Conservation (phyloP, 1,140 invertebrate genomes). For the Drosophila ananassae region DNA sequence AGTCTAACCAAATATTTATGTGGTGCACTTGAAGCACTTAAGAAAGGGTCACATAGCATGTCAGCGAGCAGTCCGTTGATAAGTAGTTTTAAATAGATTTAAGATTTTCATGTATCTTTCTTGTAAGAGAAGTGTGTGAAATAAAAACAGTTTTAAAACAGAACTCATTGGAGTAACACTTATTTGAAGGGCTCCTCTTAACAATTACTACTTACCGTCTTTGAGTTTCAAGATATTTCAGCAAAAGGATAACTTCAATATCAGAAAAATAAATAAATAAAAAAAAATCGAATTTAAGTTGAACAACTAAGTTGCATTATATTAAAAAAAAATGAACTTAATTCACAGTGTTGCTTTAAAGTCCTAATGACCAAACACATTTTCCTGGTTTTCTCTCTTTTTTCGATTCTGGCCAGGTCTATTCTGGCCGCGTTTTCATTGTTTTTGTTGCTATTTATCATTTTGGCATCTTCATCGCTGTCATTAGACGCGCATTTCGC, state of each 20-base stretch:
- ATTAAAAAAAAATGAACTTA: too few relatives aligned
- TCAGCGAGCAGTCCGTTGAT: too few relatives aligned
- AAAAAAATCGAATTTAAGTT: not conserved
- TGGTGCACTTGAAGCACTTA: too few relatives aligned
- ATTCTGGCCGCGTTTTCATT: conserved; percentile 28
- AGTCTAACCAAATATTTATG: too few relatives aligned
- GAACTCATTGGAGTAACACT: too few relatives aligned
- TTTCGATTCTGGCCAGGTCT: conserved; percentile 44
- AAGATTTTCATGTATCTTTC: too few relatives aligned
- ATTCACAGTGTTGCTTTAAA: conserved; percentile 22
- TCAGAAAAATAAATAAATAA: not conserved
- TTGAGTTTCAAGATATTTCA: not conserved
- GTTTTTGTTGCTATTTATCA: conserved; percentile 73
- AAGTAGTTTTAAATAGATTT: too few relatives aligned
- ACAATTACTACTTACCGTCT: conserved; percentile 20
- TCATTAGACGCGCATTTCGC: conserved; percentile 75
- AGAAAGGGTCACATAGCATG: too few relatives aligned
- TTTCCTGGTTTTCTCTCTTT: conserved; percentile 43
- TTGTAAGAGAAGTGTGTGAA: too few relatives aligned
- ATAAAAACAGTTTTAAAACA: too few relatives aligned
- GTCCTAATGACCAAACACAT: conserved; percentile 72
- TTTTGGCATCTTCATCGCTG: conserved; percentile 81
- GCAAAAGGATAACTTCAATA: not conserved
- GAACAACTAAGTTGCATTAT: too few relatives aligned
- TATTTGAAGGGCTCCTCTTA: too few relatives aligned